Evolutionary conservation across 2,797 vertebrate species (phyloP).

Genomic region (Neomorphus geoffroyi): DNA sequence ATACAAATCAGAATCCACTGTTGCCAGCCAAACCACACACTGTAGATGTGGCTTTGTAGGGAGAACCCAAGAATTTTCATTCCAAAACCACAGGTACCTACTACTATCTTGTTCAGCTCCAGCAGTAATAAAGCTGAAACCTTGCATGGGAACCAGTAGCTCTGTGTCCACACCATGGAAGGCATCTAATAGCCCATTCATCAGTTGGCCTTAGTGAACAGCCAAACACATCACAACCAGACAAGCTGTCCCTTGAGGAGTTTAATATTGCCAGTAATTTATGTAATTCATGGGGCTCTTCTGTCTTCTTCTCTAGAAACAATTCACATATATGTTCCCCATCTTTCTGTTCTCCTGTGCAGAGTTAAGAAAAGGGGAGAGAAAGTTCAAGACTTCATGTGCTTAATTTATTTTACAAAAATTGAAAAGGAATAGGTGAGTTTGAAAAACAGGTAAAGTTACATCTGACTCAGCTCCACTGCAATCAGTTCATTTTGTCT

Average conservation of each 20-base stretch:
- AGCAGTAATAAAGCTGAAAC: background rate
- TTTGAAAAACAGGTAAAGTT: background rate
- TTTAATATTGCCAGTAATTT: background rate
- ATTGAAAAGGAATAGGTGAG: background rate
- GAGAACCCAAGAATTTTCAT: conserved; percentile 41
- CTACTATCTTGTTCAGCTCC: conserved; percentile 37
- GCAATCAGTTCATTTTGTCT: background rate
- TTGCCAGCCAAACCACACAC: conserved; percentile 59
- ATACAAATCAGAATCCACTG: conserved; percentile 9
- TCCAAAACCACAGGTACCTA: conserved; percentile 53
- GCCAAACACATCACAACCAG: background rate
- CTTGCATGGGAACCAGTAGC: background rate
- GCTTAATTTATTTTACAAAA: background rate
- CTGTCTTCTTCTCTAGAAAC: background rate
- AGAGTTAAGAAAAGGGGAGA: background rate
- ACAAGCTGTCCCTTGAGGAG: background rate
- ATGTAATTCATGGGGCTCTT: background rate
- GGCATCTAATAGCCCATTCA: background rate
- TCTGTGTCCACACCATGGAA: background rate
- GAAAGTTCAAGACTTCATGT: background rate
- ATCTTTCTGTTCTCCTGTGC: background rate
- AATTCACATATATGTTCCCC: background rate
- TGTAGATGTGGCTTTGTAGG: conserved; percentile 45
- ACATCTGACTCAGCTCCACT: background rate
- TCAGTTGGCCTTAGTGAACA: background rate